phyloP scores from a whole-genome alignment of 2,797 vertebrate species.

The Rallus crepitans region DNA sequence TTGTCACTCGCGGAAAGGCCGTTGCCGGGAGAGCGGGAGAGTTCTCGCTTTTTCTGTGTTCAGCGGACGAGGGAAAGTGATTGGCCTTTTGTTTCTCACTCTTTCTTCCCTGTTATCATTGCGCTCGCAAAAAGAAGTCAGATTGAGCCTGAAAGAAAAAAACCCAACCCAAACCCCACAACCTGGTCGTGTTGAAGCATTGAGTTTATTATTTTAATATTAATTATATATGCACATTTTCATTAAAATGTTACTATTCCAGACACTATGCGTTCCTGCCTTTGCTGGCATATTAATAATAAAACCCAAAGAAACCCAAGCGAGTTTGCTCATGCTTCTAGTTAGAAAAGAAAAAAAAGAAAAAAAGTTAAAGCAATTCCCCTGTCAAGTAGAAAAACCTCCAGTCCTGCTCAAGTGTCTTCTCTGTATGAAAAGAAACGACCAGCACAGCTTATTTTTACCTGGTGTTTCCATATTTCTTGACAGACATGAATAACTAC shows the following conservation, averaged over 20 bases:
- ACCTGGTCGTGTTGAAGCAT: background rate
- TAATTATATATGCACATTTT: background rate
- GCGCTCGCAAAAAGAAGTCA: background rate
- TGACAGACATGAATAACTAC: background rate
- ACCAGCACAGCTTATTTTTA: background rate
- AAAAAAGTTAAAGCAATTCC: background rate
- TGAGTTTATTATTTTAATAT: background rate
- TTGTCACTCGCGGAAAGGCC: background rate
- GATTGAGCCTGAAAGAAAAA: background rate
- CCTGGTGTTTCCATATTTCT: background rate
- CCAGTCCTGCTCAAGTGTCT: background rate
- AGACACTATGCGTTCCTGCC: background rate
- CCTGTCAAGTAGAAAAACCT: background rate
- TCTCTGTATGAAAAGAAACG: background rate
- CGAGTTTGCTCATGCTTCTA: background rate
- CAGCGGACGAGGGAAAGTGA: background rate
- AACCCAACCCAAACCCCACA: no score
- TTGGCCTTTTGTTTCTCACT: background rate
- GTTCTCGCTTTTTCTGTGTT: fast-evolving
- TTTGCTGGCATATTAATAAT: background rate
- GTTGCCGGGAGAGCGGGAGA: fast-evolving
- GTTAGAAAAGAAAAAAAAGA: background rate
- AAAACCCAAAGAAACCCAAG: background rate
- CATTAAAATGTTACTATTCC: background rate
- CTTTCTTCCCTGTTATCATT: background rate